phyloP scores from a whole-genome alignment of 2,113 vertebrate genomes.

The Urocitellus parryii region DNA sequence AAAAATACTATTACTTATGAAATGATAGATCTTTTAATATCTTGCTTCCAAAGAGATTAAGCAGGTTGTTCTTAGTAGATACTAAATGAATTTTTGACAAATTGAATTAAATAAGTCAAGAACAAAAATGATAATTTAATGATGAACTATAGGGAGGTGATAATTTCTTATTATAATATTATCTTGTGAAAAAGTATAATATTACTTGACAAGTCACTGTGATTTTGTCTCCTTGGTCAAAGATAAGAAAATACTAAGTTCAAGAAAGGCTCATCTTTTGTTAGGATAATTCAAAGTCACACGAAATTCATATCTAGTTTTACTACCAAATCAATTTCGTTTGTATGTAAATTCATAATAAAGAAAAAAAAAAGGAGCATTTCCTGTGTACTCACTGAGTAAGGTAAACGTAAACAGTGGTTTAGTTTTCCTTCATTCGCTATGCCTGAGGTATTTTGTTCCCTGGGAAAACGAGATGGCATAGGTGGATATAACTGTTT shows the following conservation, averaged over 20 bases:
- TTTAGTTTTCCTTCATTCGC: background rate
- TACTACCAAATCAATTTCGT: background rate
- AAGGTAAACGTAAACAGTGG: background rate
- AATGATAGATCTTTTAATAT: slow-evolving; percentile 81
- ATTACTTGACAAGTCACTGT: slow-evolving; percentile 16
- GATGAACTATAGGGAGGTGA: background rate
- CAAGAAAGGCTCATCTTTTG: background rate
- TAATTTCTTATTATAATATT: slow-evolving; percentile 39
- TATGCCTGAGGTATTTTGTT: background rate
- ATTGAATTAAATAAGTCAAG: slow-evolving; percentile 49
- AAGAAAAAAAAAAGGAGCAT: background rate
- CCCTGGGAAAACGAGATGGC: background rate
- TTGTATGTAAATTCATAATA: background rate
- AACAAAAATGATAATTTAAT: slow-evolving; percentile 45
- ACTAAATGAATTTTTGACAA: slow-evolving; percentile 56
- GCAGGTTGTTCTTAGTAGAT: background rate
- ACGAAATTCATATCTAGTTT: slow-evolving; percentile 10
- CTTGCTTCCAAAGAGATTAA: slow-evolving; percentile 74
- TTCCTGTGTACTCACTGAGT: background rate
- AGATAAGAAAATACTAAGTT: slow-evolving; percentile 41
- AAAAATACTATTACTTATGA: slow-evolving; percentile 47
- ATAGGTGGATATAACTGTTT: background rate
- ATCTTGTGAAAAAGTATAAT: slow-evolving; percentile 42
- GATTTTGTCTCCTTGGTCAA: background rate
- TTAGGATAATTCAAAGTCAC: background rate